Percentiles rank a stretch among this genome's conserved stretches.
Conservation (phyloP, 2,113 vertebrate species). For the Xiphophorus couchianus region DNA sequence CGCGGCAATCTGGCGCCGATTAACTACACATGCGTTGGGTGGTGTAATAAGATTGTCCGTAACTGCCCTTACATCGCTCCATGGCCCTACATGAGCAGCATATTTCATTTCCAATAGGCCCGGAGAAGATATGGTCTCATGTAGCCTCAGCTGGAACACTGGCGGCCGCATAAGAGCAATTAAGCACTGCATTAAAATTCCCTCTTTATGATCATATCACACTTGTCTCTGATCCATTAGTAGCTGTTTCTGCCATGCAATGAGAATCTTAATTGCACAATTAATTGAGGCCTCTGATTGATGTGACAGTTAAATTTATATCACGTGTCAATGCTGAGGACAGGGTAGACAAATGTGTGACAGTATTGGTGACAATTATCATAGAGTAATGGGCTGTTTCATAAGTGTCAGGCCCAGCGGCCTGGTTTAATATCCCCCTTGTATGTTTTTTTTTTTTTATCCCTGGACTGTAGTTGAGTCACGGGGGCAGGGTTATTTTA, state of each 20-base stretch:
- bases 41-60: slow-evolving; percentile 11
- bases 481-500: slow-evolving; percentile 9
- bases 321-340: slow-evolving; percentile 48
- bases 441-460: slow-evolving; percentile 14
- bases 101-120: slow-evolving; percentile 29
- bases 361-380: slow-evolving; percentile 70
- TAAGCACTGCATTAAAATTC: slow-evolving; percentile 84
- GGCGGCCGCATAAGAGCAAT: slow-evolving; percentile 77
- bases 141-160: slow-evolving; percentile 54
- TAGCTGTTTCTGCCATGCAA: slow-evolving; percentile 78
- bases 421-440: slow-evolving; percentile 42
- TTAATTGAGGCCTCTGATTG: slow-evolving; percentile 79
- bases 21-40: slow-evolving; percentile 14
- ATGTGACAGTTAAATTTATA: slow-evolving; percentile 80
- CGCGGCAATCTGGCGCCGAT: slow-evolving; percentile 16
- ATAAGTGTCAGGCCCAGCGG: slow-evolving; percentile 46
- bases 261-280: slow-evolving; percentile 82
- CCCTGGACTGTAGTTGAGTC: slow-evolving; percentile 34
- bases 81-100: slow-evolving; percentile 23
- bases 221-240: slow-evolving; percentile 83
- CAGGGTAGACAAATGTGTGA: slow-evolving; percentile 65
- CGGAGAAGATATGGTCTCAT: slow-evolving; percentile 54
- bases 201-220: slow-evolving; percentile 80
- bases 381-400: slow-evolving; percentile 65
- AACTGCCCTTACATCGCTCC: slow-evolving; percentile 32